Evolutionary conservation across 2,113 vertebrate species (phyloP).

Genomic region (Eira barbara): DNA sequence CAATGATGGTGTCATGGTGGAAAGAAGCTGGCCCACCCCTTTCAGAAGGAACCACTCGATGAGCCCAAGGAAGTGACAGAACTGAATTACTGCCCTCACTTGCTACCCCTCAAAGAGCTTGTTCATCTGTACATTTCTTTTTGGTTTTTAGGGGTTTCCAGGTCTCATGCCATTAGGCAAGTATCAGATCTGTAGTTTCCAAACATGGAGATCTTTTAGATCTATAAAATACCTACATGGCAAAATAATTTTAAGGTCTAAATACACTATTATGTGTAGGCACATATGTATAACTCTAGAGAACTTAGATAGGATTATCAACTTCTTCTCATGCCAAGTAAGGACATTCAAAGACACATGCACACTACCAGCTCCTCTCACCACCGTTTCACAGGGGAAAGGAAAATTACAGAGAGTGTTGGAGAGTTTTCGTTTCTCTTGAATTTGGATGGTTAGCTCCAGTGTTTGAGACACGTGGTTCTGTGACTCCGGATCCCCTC

Average conservation of each 20-base stretch:
- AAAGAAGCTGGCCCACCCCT: background rate
- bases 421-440: background rate
- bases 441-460: background rate
- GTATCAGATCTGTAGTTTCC: background rate
- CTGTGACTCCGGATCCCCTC: background rate
- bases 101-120: background rate
- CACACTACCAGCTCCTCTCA: background rate
- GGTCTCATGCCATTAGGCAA: background rate
- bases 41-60: background rate
- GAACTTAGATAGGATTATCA: background rate
- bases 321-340: background rate
- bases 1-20: background rate
- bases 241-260: background rate
- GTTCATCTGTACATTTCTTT: background rate
- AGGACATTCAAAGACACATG: background rate
- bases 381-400: background rate
- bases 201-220: background rate
- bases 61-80: background rate
- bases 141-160: background rate
- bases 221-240: background rate
- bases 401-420: background rate
- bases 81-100: background rate
- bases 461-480: background rate
- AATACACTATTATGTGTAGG: background rate
- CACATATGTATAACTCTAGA: background rate